These are phyloP conservation scores for Pteronura brasiliensis DNA, from an alignment of 2,113 vertebrate genomes.

Conservation along the genomic window DNA sequence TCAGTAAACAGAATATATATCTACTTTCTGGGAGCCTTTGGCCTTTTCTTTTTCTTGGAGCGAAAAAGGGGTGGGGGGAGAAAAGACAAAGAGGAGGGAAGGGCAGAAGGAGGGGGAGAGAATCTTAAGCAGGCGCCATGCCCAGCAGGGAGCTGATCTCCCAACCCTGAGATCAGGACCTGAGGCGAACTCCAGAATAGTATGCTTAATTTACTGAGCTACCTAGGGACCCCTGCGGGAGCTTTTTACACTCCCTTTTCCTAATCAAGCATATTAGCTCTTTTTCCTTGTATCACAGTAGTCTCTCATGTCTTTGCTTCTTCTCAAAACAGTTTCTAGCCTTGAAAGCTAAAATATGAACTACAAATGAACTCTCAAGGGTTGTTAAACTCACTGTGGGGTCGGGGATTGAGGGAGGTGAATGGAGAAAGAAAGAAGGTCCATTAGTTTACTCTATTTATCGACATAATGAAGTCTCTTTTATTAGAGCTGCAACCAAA, in stretches of 20 bases:
- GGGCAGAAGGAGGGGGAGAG: neutral
- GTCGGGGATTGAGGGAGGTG: neutral
- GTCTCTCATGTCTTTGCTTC: neutral
- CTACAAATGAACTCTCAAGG: conserved; percentile 1
- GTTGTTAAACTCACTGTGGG: neutral
- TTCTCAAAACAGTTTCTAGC: conserved; percentile 40
- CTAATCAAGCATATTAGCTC: neutral
- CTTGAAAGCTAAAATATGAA: conserved; percentile 32
- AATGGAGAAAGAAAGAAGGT: neutral
- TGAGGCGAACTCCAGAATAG: neutral
- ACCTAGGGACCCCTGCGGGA: neutral
- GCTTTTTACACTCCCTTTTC: neutral
- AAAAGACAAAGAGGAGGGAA: neutral
- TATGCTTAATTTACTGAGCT: neutral
- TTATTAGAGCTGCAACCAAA: neutral
- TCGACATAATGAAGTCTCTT: neutral
- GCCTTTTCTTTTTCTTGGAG: neutral
- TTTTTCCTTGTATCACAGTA: neutral
- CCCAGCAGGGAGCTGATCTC: neutral
- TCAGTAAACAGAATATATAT: neutral
- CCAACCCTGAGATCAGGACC: neutral
- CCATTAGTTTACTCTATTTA: neutral
- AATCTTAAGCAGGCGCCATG: neutral
- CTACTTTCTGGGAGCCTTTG: neutral
- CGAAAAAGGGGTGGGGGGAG: neutral